Conservation (phyloP, 2,888 invertebrate genomes). For the Conomelus anceps region DNA sequence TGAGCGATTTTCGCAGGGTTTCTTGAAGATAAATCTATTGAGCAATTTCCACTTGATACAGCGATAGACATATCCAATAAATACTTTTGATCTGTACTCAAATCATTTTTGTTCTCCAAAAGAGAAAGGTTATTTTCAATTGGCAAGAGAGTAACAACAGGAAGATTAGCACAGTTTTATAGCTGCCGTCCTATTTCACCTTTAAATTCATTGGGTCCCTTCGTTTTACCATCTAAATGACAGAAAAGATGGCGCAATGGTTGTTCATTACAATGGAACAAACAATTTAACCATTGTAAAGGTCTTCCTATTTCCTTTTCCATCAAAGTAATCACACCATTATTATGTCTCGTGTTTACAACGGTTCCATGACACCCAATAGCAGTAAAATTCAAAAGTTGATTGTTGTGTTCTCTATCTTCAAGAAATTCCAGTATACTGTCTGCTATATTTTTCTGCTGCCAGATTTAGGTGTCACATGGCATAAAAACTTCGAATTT, state of each 20-base stretch:
- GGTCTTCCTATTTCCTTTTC: slow-evolving; percentile 22
- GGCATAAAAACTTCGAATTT: too few species aligned
- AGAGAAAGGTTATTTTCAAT: slow-evolving; percentile 20
- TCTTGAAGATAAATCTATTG: slow-evolving; percentile 11
- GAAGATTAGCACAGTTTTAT: slow-evolving; percentile 23
- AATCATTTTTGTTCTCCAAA: neutral
- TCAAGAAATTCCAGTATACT: too few species aligned
- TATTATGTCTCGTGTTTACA: slow-evolving; percentile 24
- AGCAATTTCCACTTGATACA: slow-evolving; percentile 21
- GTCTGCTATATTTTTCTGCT: too few species aligned
- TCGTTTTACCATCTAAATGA: slow-evolving; percentile 25
- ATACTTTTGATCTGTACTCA: slow-evolving; percentile 26
- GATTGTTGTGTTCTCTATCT: too few species aligned
- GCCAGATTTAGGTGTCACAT: too few species aligned
- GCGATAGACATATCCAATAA: slow-evolving; percentile 22
- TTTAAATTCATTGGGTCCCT: slow-evolving; percentile 26
- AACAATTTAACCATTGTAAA: slow-evolving; percentile 24
- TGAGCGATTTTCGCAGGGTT: neutral
- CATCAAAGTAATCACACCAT: slow-evolving; percentile 21
- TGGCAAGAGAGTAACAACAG: slow-evolving; percentile 17
- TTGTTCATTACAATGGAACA: slow-evolving; percentile 26
- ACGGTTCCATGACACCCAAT: slow-evolving; percentile 29
- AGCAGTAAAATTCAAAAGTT: too few species aligned
- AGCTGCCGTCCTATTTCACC: slow-evolving; percentile 24
- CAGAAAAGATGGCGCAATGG: slow-evolving; percentile 25